Base-by-base conservation (phyloP, 2,888 invertebrate species). In the Patella depressa region DNA sequence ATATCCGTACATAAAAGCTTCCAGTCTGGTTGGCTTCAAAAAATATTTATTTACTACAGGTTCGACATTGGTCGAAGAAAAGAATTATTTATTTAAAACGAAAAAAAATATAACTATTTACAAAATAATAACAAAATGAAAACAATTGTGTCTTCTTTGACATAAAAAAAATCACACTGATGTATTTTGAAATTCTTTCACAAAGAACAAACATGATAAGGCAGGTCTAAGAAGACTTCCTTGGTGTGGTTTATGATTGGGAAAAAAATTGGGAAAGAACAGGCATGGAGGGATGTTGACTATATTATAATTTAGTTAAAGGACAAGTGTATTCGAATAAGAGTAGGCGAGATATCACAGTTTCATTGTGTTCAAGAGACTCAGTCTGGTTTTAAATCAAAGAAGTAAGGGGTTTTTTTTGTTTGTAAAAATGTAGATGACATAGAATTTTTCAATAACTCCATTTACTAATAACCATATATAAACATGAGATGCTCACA, bases 11-110 rank as follows among this genome's bases (percentile, higher is more conserved):
- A 45, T 45, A 45, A 9, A 45, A 45, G 45, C 45, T 45, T 45
- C 45, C 45, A 45, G 45, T 45, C 45, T 45, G 7, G 45, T 45
- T 45, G 19, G 24, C 65, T 65, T 65, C 65, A 75, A 75, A 75
- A 75, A 69, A 75, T 65, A 45, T 75, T 75, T 75, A 75, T 75
- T 75, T 70, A 65, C 75, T 75, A 75, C 75, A 65, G 65, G 65
- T 45, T 70, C 65, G 75, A 75, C 70, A 70, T 69, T 70, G 45
- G 53, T 75, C 69, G n/a, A 69, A 24, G 54, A 45, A 70, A 74
- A 75, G 69, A 75, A 69, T 65, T 45, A 45, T 45, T 45, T 45
- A 75, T 53, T 75, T 55, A 45, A 53, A 69, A 65, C 24, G 69
- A 75, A 65, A 75, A 75, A 70, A 75, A 73, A 69, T n/a, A 75